Evolutionary conservation across 2,797 vertebrate genomes (phyloP).

Genomic region (Gadopsis marmoratus): DNA sequence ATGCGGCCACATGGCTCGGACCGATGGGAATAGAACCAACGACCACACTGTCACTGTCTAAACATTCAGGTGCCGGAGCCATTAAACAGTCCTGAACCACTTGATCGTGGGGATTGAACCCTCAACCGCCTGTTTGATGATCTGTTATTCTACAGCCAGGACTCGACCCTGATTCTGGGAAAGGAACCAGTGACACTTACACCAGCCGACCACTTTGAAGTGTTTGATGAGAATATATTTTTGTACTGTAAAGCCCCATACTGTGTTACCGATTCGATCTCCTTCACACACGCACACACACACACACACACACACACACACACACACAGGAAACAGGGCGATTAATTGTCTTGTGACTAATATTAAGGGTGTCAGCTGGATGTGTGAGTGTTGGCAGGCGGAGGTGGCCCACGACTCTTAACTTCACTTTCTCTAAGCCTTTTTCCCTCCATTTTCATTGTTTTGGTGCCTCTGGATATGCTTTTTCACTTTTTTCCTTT

Average conservation of each 20-base stretch:
- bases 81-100: conserved; percentile 18
- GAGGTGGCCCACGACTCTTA: conserved; percentile 53
- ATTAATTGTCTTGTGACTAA: conserved; percentile 74
- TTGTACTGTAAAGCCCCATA: conserved; percentile 39
- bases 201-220: conserved; percentile 32
- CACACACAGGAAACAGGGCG: conserved; percentile 52
- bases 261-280: conserved; percentile 50
- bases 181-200: conserved; percentile 50
- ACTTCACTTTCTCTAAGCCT: conserved; percentile 39
- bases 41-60: conserved; percentile 20
- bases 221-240: conserved; percentile 58
- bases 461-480: conserved; percentile 29
- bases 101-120: conserved; percentile 10
- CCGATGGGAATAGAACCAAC: conserved; percentile 32
- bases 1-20: conserved; percentile 9
- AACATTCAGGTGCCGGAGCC: conserved; percentile 13
- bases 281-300: conserved; percentile 23
- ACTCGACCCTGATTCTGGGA: conserved; percentile 58
- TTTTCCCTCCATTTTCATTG: conserved; percentile 28
- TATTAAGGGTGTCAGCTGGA: conserved; percentile 63
- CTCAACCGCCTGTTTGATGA: conserved; percentile 26
- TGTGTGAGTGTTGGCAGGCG: conserved; percentile 81
- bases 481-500: conserved; percentile 30
- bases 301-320: conserved; percentile 3
- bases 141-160: conserved; percentile 27